Conservation (phyloP, 2,113 vertebrate species). For the Himantopus leucocephalus region DNA sequence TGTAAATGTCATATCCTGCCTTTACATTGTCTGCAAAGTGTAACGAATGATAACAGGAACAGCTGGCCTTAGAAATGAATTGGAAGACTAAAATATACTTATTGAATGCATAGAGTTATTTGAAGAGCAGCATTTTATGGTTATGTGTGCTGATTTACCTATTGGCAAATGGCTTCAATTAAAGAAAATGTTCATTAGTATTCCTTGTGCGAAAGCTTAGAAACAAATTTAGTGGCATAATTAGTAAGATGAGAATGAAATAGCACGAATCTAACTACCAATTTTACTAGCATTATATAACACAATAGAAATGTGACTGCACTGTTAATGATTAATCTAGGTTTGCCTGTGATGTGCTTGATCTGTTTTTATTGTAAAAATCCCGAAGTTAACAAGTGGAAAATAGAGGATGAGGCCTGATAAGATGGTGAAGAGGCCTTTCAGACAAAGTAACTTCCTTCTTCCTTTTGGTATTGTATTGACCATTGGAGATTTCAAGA, state of each 20-base stretch:
- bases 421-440: neutral
- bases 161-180: neutral
- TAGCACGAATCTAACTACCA: neutral
- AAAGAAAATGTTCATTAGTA: conserved; percentile 15
- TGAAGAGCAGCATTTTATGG: neutral
- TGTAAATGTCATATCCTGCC: neutral
- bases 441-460: neutral
- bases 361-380: neutral
- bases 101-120: neutral
- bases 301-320: neutral
- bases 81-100: neutral
- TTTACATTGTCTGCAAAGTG: neutral
- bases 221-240: conserved; percentile 17
- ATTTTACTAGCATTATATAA: neutral
- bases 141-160: neutral
- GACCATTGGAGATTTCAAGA: neutral
- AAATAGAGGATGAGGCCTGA: neutral
- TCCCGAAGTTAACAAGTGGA: neutral
- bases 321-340: neutral
- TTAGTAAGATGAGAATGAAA: neutral
- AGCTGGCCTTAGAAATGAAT: neutral
- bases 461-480: neutral
- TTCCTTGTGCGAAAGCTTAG: neutral
- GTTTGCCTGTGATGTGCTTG: neutral
- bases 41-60: neutral